Evolutionary conservation across 1,140 invertebrate species (phyloP).

Genomic region (Lasaia peninsularis): DNA sequence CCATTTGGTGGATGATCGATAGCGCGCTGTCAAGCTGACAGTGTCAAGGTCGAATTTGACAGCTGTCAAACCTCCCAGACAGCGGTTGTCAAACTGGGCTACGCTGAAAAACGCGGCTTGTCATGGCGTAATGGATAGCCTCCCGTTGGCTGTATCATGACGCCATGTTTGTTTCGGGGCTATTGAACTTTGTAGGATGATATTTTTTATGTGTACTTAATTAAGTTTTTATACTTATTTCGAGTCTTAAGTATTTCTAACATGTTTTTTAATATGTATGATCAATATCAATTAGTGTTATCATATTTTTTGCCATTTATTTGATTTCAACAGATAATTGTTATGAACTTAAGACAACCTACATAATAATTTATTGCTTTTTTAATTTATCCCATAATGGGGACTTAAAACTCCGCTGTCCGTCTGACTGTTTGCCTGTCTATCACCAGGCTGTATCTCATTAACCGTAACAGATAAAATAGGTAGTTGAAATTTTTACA

Average conservation of each 20-base stretch:
- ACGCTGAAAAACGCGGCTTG: constrained; percentile 60
- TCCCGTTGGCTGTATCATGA: constrained; percentile 39
- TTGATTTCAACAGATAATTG: neutral
- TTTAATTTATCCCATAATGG: too few species aligned
- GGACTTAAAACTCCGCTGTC: too few species aligned
- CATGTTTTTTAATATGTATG: neutral
- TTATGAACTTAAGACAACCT: neutral
- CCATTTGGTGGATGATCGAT: constrained; percentile 51
- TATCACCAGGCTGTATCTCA: too few species aligned
- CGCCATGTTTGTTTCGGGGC: constrained; percentile 48
- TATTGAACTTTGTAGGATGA: constrained; percentile 41
- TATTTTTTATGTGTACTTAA: constrained; percentile 34
- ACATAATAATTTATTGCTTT: too few species aligned
- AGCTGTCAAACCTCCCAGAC: constrained; percentile 55
- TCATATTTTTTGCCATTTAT: neutral
- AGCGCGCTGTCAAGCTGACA: constrained; percentile 47
- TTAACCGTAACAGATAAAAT: too few species aligned
- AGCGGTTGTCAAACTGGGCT: constrained; percentile 49
- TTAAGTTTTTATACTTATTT: constrained; percentile 32
- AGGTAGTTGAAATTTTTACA: too few species aligned
- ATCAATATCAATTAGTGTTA: neutral
- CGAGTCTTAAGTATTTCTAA: constrained; percentile 8
- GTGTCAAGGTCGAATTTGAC: constrained; percentile 68
- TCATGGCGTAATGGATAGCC: constrained; percentile 64
- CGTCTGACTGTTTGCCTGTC: too few species aligned